Evolutionary conservation across 1,140 invertebrate species (phyloP), one percentile per base, ranked within the genome.

Genomic region (Trachymyrmex septentrionalis): DNA sequence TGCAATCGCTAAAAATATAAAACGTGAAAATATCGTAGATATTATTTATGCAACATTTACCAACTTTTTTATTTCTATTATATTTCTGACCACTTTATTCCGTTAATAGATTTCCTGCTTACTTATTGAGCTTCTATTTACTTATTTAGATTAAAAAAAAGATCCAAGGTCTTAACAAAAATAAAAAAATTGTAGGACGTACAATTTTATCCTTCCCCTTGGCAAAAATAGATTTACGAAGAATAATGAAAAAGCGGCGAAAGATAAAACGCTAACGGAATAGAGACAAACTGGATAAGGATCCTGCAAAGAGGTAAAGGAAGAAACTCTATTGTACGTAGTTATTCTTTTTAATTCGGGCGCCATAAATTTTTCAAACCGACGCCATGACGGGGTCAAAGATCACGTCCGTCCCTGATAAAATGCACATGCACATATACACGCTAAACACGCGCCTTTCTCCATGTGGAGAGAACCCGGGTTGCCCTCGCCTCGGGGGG

Each of bases 321-420:
- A 53, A 3, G 12, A 19, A 57, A 30, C 30, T 48, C n/a, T n/a
- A 48, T 34, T 19, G 48, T 30, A 7, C 27, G 55, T 30, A 38
- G 24, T 30, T 48, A 12, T 50, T 59, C 7, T 61, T 75, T 73
- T 61, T 73, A 61, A 75, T 75, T 30, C 80, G 7, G 12, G 67
- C 14, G 4, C 19, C 69, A 84, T 75, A 84, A 63, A 73, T 84
- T 84, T 75, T 61, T 57, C 75, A 57, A 63, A 27, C 21, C 50
- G 53, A 71, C 78, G 50, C 50, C 21, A 72, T 73, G 80, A 73
- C 80, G 38, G 55, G 69, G 80, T 75, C 69, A 50, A 61, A 67
- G 64, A 85, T 80, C 66, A 85, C 55, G 69, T 76, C 73, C 89
- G 77, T 69, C 64, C 63, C 80, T 90, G 69, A 73, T 27, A 24